These are phyloP conservation scores for Epinotia demarniana DNA, from an alignment of 2,888 invertebrate genomes.

Conservation along the genomic window DNA sequence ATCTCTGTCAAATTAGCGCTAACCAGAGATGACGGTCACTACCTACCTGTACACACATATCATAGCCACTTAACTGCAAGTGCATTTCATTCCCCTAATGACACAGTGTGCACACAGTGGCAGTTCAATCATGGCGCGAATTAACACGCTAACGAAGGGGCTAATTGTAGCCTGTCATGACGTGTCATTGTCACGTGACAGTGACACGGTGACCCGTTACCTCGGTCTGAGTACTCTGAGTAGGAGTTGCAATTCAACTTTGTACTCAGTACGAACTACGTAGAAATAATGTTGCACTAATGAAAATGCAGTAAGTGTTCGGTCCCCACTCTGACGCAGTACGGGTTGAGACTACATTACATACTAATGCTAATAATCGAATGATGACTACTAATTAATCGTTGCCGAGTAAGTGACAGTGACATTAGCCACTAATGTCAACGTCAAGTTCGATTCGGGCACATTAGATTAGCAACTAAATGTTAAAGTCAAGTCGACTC, in stretches of 20 bases:
- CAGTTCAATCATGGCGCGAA: slow-evolving; percentile 11
- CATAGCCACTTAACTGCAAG: slow-evolving; percentile 7
- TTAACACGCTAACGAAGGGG: slow-evolving; percentile 28
- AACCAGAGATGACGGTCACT: background rate
- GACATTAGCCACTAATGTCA: too few species aligned
- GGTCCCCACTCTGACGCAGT: too few species aligned
- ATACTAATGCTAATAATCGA: too few species aligned
- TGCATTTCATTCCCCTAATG: slow-evolving; percentile 31
- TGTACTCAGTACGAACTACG: background rate
- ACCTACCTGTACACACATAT: background rate
- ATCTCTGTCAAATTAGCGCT: background rate
- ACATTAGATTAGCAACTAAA: too few species aligned
- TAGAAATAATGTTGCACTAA: too few species aligned
- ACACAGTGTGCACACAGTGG: slow-evolving; percentile 5
- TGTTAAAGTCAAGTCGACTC: too few species aligned
- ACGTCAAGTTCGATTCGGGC: too few species aligned
- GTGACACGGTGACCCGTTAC: slow-evolving; percentile 15
- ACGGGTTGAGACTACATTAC: too few species aligned
- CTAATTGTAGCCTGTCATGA: slow-evolving; percentile 21
- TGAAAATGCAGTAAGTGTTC: too few species aligned
- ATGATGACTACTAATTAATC: too few species aligned
- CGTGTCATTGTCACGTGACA: slow-evolving; percentile 28
- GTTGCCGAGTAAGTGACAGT: too few species aligned
- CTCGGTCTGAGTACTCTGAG: background rate
- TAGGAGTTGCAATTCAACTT: background rate